Conservation (phyloP, 2,888 invertebrate species). For the Campoplex nolae region DNA sequence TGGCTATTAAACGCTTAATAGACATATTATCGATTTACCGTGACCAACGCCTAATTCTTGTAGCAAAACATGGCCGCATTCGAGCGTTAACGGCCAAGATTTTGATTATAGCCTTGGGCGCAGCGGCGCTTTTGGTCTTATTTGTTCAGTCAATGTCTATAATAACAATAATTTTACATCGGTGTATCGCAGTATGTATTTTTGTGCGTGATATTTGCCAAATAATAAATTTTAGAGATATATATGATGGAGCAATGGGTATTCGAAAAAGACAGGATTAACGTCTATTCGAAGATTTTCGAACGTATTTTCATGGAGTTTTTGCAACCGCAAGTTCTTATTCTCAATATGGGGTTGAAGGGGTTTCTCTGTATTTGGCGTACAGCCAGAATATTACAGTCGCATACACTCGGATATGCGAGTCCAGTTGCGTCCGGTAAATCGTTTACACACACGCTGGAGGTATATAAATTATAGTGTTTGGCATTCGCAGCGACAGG, state of each 20-base stretch:
- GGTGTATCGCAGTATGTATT: not conserved
- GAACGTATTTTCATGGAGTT: not conserved
- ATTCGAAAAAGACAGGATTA: not conserved
- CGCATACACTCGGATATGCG: constrained; percentile 31
- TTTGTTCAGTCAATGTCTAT: not conserved
- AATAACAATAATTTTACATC: not conserved
- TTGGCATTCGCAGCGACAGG: constrained; percentile 10
- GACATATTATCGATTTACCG: constrained; percentile 13
- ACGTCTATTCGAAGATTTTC: not conserved
- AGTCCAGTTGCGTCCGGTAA: constrained; percentile 22
- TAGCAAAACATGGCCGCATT: not conserved
- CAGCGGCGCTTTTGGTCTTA: not conserved
- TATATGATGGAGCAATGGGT: not conserved
- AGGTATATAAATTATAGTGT: not conserved
- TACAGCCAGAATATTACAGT: constrained; percentile 17
- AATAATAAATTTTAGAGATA: not conserved
- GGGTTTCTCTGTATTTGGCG: constrained; percentile 23
- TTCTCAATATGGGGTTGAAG: not conserved
- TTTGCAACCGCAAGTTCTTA: constrained; percentile 6
- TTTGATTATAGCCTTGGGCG: constrained; percentile 31
- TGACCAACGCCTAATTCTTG: constrained; percentile 11
- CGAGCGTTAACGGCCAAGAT: constrained; percentile 29
- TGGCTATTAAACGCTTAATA: not conserved
- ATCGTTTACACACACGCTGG: constrained; percentile 6
- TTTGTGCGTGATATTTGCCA: not conserved